Base-by-base conservation (phyloP, 2,888 invertebrate species). In the Nephrotoma appendiculata region DNA sequence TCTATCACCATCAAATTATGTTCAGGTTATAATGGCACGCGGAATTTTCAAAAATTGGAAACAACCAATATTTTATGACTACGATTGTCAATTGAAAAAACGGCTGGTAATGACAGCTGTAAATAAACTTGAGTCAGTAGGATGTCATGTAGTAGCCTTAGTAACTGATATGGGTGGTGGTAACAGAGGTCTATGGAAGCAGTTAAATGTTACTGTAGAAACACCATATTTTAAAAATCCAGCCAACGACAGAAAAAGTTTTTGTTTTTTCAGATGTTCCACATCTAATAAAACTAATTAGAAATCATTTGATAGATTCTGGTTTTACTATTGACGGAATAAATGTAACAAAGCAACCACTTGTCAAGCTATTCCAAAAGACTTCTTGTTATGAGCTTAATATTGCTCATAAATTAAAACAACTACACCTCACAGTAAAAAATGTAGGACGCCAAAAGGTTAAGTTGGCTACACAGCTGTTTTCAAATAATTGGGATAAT, bases 381-480 rank as follows among this genome's bases (percentile, higher is more conserved):
- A 83, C 83, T 19, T 19, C 31, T 83, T 7, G 41, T 41, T 19
- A 5, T 83, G 83, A 83, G 5, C 41, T 86, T 1, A n/a, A 85
- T 52, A 85, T 86, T 11, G 83, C 87, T 6, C 86, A 86, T 85
- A 87, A 87, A 83, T 83, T 83, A 83, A 83, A 0, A 83, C 5
- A 15, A 5, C 19, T 15, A 5, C 83, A 83, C 41, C 6, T 83
- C 2, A 83, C 19, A 31, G 83, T 83, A 71, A 12, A 42, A n/a
- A 85, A 85, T 15, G 87, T 87, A 52, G 83, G 48, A 12, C 83
- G 87, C 5, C 87, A 87, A 42, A 87, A 87, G 43, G 87, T 88
- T 1, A 88, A 88, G 45, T 87, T 86, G 83, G 88, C 89, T 5
- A 87, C 89, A 5, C 89, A 89, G 88, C 44, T 89, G 41, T 89